phyloP scores from a whole-genome alignment of 2,797 vertebrate species.

The Chaenodraco wilsoni region DNA sequence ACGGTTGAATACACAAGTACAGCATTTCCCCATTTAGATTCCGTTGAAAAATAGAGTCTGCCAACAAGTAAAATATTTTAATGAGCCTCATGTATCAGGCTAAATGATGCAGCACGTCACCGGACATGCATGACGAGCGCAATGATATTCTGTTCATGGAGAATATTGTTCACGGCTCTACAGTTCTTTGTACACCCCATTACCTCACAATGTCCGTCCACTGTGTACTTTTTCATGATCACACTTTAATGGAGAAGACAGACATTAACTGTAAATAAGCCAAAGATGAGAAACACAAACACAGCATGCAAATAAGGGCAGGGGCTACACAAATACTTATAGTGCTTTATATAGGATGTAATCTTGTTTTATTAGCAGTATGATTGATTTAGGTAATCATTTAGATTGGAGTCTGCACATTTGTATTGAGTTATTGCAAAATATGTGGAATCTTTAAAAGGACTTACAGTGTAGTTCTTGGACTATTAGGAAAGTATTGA shows the following conservation, averaged over 20 bases:
- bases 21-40: slow-evolving; percentile 19
- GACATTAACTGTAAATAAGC: slow-evolving; percentile 37
- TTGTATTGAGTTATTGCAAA: background rate
- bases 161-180: slow-evolving; percentile 47
- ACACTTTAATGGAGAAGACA: slow-evolving; percentile 11
- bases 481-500: background rate
- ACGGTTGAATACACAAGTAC: slow-evolving; percentile 9
- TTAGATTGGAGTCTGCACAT: background rate
- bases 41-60: slow-evolving; percentile 18
- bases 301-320: background rate
- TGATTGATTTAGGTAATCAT: background rate
- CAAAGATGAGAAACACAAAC: slow-evolving; percentile 15
- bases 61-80: slow-evolving; percentile 34
- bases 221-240: slow-evolving; percentile 15
- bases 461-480: background rate
- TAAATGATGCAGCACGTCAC: slow-evolving; percentile 56
- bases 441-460: background rate
- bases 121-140: slow-evolving; percentile 45
- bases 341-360: background rate
- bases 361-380: background rate
- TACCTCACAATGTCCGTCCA: slow-evolving; percentile 40
- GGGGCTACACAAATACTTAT: background rate
- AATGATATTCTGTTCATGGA: slow-evolving; percentile 51
- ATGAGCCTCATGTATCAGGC: slow-evolving; percentile 53
- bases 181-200: slow-evolving; percentile 54